Conservation (phyloP, 2,888 invertebrate species). For the Drosophila lacicola region DNA sequence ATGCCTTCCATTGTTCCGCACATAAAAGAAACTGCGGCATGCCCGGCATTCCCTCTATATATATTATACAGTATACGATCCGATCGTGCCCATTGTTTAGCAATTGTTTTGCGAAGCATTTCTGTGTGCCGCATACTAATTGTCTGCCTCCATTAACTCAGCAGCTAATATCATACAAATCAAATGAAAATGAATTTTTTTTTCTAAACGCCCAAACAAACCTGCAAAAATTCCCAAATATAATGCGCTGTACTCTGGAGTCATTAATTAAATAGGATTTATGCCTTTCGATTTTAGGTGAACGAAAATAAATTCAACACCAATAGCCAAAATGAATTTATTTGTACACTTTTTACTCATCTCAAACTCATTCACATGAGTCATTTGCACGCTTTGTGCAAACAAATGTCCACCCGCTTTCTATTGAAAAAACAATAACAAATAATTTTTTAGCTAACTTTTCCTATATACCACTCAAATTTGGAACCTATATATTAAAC, state of each 20-base stretch:
- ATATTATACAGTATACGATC: constrained; percentile 43
- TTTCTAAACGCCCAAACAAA: constrained; percentile 29
- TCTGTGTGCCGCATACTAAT: constrained; percentile 68
- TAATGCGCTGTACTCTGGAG: constrained; percentile 43
- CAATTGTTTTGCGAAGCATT: constrained; percentile 68
- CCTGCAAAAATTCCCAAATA: constrained; percentile 44
- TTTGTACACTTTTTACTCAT: not conserved
- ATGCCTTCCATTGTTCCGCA: constrained; percentile 68
- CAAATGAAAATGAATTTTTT: constrained; percentile 54
- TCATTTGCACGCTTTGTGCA: constrained; percentile 37
- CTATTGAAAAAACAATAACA: constrained; percentile 51
- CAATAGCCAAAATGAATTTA: constrained; percentile 17
- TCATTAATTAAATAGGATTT: constrained; percentile 65
- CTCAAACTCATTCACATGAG: constrained; percentile 27
- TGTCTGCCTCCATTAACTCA: constrained; percentile 31
- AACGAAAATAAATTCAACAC: constrained; percentile 1
- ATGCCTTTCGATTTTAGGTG: constrained; percentile 44
- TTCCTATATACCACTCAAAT: constrained; percentile 25
- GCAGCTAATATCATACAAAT: constrained; percentile 48
- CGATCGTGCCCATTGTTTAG: constrained; percentile 75
- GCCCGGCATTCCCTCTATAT: constrained; percentile 20
- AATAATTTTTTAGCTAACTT: constrained; percentile 16
- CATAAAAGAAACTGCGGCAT: constrained; percentile 65
- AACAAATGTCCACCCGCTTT: constrained; percentile 53
- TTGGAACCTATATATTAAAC: constrained; percentile 14